phyloP scores from a whole-genome alignment of 2,888 invertebrate species.

The Tyria jacobaeae region DNA sequence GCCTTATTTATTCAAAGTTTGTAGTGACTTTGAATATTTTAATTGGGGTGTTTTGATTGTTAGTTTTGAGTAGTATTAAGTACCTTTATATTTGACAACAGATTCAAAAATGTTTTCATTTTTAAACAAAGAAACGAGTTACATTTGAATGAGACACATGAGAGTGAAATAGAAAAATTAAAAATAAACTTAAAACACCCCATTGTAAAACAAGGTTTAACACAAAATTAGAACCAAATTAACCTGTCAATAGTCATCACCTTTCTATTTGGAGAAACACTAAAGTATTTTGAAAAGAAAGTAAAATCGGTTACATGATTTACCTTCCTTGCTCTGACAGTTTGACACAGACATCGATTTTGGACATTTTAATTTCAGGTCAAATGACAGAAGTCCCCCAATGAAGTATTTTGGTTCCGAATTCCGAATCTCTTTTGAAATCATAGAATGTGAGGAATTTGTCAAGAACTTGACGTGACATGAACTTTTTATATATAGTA shows the following conservation, averaged over 20 bases:
- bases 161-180: not conserved
- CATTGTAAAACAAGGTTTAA: slow-evolving; percentile 21
- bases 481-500: slow-evolving; percentile 54
- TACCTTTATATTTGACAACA: not conserved
- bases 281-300: slow-evolving; percentile 38
- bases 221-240: slow-evolving; percentile 68
- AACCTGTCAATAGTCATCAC: slow-evolving; percentile 59
- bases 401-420: slow-evolving; percentile 68
- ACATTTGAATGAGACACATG: not conserved
- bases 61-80: slow-evolving; percentile 7
- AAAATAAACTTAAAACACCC: slow-evolving; percentile 17
- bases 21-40: slow-evolving; percentile 31
- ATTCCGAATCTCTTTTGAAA: slow-evolving; percentile 55
- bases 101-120: not conserved
- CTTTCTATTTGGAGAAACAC: slow-evolving; percentile 48
- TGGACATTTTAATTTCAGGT: slow-evolving; percentile 85
- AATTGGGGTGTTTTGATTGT: slow-evolving; percentile 32
- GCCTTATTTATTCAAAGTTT: slow-evolving; percentile 35
- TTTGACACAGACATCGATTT: slow-evolving; percentile 78
- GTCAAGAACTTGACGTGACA: slow-evolving; percentile 61
- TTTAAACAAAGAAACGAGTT: not conserved
- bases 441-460: slow-evolving; percentile 64
- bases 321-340: slow-evolving; percentile 60
- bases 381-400: slow-evolving; percentile 72
- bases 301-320: slow-evolving; percentile 71